Conservation (phyloP, 2,888 invertebrate species). For the Nomada ruficornis region DNA sequence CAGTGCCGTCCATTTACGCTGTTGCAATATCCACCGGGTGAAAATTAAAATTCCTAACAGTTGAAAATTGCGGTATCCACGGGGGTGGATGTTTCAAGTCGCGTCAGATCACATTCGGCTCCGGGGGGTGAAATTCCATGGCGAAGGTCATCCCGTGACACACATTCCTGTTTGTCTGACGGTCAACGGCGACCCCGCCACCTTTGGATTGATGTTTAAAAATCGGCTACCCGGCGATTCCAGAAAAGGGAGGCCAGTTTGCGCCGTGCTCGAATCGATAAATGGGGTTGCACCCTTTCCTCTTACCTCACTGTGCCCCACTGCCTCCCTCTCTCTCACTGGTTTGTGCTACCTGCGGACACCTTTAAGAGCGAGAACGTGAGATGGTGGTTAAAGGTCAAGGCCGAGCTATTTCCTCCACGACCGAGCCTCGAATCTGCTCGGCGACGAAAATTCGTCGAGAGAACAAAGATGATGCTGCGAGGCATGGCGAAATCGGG, state of each 20-base stretch:
- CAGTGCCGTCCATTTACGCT: not conserved
- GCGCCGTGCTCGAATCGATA: slow-evolving; percentile 63
- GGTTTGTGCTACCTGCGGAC: slow-evolving; percentile 66
- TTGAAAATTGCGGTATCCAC: slow-evolving; percentile 8
- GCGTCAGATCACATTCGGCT: slow-evolving; percentile 11
- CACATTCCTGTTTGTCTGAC: not conserved
- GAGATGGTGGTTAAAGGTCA: slow-evolving; percentile 78
- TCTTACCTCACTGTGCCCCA: slow-evolving; percentile 8
- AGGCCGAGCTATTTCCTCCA: slow-evolving; percentile 81
- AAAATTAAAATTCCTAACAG: slow-evolving; percentile 28
- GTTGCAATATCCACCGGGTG: not conserved
- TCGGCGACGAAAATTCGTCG: slow-evolving; percentile 20
- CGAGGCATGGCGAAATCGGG: not conserved
- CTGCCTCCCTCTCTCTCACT: slow-evolving; percentile 20
- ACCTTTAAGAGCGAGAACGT: slow-evolving; percentile 74
- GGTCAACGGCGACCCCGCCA: not conserved
- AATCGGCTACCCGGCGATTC: slow-evolving; percentile 44
- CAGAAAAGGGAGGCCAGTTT: slow-evolving; percentile 36
- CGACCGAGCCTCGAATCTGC: slow-evolving; percentile 74
- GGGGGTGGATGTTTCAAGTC: slow-evolving; percentile 30
- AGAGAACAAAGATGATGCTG: slow-evolving; percentile 49
- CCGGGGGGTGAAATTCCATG: not conserved
- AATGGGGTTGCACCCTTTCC: slow-evolving; percentile 49
- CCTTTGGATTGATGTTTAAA: slow-evolving; percentile 40
- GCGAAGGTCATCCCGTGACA: slow-evolving; percentile 3